phyloP scores from a whole-genome alignment of 2,888 invertebrate genomes.

The Pyrrhia umbra region DNA sequence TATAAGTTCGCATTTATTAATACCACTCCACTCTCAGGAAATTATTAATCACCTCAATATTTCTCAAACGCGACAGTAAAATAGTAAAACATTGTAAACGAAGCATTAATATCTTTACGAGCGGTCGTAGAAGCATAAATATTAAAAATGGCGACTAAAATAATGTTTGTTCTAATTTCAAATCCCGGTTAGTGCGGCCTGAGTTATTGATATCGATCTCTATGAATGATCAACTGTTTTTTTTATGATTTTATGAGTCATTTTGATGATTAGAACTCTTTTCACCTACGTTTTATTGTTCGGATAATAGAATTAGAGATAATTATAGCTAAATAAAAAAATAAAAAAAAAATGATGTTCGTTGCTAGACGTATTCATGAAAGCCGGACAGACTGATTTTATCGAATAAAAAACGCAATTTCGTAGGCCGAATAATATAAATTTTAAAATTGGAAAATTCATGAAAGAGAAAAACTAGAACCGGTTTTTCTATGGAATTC shows the following conservation, averaged over 20 bases:
- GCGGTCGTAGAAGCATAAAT: constrained; percentile 51
- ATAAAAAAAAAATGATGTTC: too few relatives aligned
- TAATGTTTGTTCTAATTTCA: constrained; percentile 67
- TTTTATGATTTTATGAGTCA: constrained; percentile 46
- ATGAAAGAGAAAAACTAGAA: too few relatives aligned
- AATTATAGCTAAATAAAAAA: too few relatives aligned
- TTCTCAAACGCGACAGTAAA: constrained; percentile 42
- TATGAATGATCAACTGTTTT: constrained; percentile 53
- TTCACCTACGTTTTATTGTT: too few relatives aligned
- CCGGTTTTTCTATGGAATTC: too few relatives aligned
- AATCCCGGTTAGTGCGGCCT: constrained; percentile 66
- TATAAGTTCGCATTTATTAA: constrained; percentile 24
- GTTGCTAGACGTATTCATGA: too few relatives aligned
- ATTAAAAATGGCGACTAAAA: constrained; percentile 60
- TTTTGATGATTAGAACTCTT: constrained; percentile 14
- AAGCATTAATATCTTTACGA: constrained; percentile 64
- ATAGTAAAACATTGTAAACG: constrained; percentile 50
- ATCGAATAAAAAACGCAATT: too few relatives aligned
- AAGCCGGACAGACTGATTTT: too few relatives aligned
- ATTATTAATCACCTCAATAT: constrained; percentile 32
- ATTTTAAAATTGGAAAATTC: too few relatives aligned
- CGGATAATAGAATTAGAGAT: too few relatives aligned
- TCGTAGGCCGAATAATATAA: too few relatives aligned
- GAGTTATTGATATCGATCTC: constrained; percentile 62
- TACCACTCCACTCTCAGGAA: constrained; percentile 18